Base-by-base conservation (phyloP, 2,113 vertebrate species). In the Bos indicus region DNA sequence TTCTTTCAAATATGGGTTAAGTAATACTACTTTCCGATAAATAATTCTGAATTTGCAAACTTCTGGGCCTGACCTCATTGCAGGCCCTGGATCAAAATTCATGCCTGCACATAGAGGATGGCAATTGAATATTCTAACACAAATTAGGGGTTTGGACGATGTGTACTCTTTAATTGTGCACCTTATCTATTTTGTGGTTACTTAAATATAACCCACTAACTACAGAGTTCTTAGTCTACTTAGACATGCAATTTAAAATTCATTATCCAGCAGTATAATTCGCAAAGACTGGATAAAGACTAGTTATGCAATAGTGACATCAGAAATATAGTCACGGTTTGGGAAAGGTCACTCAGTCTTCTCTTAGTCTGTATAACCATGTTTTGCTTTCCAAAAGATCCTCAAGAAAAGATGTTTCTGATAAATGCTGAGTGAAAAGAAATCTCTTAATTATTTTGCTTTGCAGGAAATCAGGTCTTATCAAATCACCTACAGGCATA, bases 171-270 rank as follows among this genome's bases (percentile, higher is more conserved):
- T 98, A 98, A 98, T 97, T 98, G 97, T 87, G 86, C 6, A 59
- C 87, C 95, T 98, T 98, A 98, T 98, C 96, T 96, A 89, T 88
- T 97, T 97, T 97, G 97, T 71, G 98, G 98, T 95, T 86, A 82
- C 93, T 98, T 98, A 98, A 98, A 80, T 97, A 97, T 96, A 98
- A 97, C 97, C 94, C 97, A 93, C 97, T 98, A 97, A 98, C 97
- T 97, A 95, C 19, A 97, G 97, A 93, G 96, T 94, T 97, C 97
- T 98, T 97, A 94, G 93, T 94, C 97, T 97, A 97, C 98, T 98
- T 98, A 98, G 97, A 98, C 98, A 67, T 98, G 94, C 97, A 98
- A 98, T 98, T 98, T 98, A 97, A 98, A 98, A 98, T 95, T 67
- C 97, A 98, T 98, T 97, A 98, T 96, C 94, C 91, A 98, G 97